Evolutionary conservation across 2,113 vertebrate species (phyloP).

Genomic region (Periophthalmodon schlosseri): DNA sequence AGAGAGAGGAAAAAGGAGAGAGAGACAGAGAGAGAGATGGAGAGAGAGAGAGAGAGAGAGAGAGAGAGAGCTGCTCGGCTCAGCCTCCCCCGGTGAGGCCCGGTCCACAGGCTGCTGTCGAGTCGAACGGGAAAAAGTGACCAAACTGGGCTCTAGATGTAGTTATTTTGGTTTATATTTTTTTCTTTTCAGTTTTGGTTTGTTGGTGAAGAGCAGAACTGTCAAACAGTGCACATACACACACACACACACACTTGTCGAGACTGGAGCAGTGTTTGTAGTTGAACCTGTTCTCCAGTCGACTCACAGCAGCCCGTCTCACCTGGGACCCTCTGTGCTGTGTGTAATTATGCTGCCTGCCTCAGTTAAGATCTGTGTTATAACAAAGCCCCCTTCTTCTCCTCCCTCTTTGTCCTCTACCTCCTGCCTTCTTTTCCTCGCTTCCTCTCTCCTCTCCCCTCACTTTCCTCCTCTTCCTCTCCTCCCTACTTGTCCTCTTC

Average conservation of each 20-base stretch:
- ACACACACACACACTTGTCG: no score
- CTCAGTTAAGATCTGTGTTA: conserved; percentile 66
- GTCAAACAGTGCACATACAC: no score
- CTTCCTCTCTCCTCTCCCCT: conserved; percentile 10
- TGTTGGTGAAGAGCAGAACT: neutral
- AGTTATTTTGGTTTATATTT: neutral
- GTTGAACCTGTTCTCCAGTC: conserved; percentile 72
- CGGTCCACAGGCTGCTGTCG: neutral
- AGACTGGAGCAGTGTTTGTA: no score
- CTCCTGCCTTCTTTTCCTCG: neutral
- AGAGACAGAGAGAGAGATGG: no score
- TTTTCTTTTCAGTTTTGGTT: neutral
- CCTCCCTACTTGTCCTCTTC: no score
- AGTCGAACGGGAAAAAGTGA: neutral
- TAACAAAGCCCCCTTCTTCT: neutral
- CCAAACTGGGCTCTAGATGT: neutral
- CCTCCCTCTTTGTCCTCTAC: conserved; percentile 11
- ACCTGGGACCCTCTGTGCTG: conserved; percentile 43
- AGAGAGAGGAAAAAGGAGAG: no score
- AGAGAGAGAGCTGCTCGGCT: no score
- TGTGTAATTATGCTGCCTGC: conserved; percentile 69
- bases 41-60: no score
- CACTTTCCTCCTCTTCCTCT: no score
- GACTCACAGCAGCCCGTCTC: conserved; percentile 64
- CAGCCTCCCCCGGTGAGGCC: no score